Base-by-base conservation (phyloP, 2,797 vertebrate species). In the Myripristis murdjan region DNA sequence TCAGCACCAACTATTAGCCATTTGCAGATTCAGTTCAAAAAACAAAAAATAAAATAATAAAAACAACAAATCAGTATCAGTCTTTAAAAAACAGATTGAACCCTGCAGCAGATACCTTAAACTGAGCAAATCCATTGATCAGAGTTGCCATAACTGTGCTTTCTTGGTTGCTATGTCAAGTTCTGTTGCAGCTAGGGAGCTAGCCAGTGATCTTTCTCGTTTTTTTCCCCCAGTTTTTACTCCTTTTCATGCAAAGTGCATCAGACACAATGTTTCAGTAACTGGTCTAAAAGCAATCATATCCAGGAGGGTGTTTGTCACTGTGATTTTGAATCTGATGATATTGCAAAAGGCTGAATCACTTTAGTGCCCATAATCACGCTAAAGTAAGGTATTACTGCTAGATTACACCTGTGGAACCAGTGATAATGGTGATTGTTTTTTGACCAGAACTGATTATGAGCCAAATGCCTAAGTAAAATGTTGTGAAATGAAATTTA, bases 301-400 rank as follows among this genome's bases (percentile, higher is more conserved):
- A 53, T 18, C 16, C 24, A 12, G 61, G 8, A 55, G 18, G 37
- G 15, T 26, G 46, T 52, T 71, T 1, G 59, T 53, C 23, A 22
- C 18, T 48, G 10, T 46, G 37, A 18, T 61, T 70, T 56, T 49
- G 12, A 70, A 28, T 64, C 18, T 47, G 52, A 18, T 33, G 33
- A 46, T 44, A 47, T 54, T 54, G 41, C 58, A 48, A 24, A 73
- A 33, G 39, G 22, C 46, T 72, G 68, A 70, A 62, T 68, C 64
- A 39, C 52, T 68, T 48, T 44, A 51, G 49, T 43, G 5, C n/a
- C 14, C 1, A 6, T 59, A 61, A 79, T 75, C 53, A 76, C 60
- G 59, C 49, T 75, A 46, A 82, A 82, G 28, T 75, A 77, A 60
- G 75, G 51, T 75, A 70, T 68, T 64, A 70, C n/a, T 58, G 56